phyloP scores from a whole-genome alignment of 2,888 invertebrate genomes.

The Microctonus hyperodae region DNA sequence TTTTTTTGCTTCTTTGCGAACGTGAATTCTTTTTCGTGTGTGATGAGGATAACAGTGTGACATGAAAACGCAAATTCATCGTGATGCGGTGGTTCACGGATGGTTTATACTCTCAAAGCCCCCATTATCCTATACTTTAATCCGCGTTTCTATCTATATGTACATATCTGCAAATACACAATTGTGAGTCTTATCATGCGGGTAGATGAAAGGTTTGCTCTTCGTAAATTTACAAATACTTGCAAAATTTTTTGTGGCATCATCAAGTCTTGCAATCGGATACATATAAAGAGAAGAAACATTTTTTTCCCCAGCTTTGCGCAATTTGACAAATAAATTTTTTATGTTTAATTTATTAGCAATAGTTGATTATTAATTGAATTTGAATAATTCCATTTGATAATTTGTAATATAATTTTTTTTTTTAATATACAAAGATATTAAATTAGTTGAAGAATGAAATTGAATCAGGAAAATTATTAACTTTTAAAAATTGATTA shows the following conservation, averaged over 20 bases:
- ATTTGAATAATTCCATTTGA: too few relatives aligned
- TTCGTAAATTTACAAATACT: neutral
- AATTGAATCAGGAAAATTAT: too few relatives aligned
- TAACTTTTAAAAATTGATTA: too few relatives aligned
- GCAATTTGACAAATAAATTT: too few relatives aligned
- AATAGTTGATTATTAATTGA: too few relatives aligned
- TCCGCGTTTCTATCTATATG: neutral
- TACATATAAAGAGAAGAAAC: too few relatives aligned
- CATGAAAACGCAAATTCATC: neutral
- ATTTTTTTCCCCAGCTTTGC: too few relatives aligned
- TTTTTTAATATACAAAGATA: too few relatives aligned
- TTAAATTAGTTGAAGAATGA: too few relatives aligned
- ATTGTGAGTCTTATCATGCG: conserved; percentile 18
- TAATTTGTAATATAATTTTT: too few relatives aligned
- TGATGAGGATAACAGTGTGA: neutral
- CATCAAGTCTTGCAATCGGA: too few relatives aligned
- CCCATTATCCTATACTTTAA: neutral
- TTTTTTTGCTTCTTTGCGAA: neutral
- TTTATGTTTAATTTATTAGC: too few relatives aligned
- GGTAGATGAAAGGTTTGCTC: conserved; percentile 17
- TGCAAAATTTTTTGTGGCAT: neutral
- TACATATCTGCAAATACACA: neutral
- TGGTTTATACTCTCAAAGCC: neutral
- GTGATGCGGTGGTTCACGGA: neutral
- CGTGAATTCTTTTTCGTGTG: neutral